A percentile compares a stretch with the other conserved stretches of the same genome.
Evolutionary conservation across 2,113 vertebrate species (phyloP).

Genomic region (Lynx canadensis): DNA sequence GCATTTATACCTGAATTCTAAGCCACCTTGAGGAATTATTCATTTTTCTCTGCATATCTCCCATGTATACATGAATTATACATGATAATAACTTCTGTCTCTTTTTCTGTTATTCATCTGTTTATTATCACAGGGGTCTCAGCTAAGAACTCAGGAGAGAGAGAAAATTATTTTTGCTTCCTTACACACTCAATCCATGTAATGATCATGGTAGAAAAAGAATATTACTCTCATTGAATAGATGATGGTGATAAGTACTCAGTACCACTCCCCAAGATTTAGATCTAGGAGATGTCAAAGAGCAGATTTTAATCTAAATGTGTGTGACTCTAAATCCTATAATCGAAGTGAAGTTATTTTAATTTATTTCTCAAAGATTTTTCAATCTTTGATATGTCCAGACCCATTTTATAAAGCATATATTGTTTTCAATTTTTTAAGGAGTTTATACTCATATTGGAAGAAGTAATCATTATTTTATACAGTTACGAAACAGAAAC

Average conservation of each 20-base stretch:
- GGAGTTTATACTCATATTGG: not conserved
- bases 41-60: not conserved
- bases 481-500: not conserved
- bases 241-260: not conserved
- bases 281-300: not conserved
- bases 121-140: not conserved
- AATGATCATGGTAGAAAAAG: not conserved
- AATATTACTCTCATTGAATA: not conserved
- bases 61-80: not conserved
- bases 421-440: not conserved
- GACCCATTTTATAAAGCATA: not conserved
- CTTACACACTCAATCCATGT: not conserved
- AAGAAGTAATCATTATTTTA: not conserved
- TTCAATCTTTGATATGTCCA: not conserved
- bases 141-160: not conserved
- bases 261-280: not conserved
- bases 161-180: not conserved
- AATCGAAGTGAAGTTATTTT: not conserved
- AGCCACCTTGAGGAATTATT: not conserved
- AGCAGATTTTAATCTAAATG: not conserved
- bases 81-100: not conserved
- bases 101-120: not conserved
- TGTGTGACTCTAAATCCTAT: not conserved
- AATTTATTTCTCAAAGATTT: not conserved
- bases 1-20: not conserved